Conservation (phyloP, 2,113 vertebrate species). For the Cariama cristata region DNA sequence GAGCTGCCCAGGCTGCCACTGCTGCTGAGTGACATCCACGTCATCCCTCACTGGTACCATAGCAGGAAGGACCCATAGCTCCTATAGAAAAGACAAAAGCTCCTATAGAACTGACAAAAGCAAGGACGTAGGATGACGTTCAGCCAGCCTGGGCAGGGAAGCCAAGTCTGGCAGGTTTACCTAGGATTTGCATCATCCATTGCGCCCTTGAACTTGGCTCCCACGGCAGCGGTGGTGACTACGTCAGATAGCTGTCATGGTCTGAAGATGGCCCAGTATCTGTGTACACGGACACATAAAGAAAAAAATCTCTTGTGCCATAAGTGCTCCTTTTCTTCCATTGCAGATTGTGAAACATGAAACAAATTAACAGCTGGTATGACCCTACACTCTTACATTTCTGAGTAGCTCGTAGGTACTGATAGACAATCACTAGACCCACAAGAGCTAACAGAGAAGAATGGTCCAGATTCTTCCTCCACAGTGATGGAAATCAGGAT, state of each 20-base stretch:
- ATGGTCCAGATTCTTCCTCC: background rate
- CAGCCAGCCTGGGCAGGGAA: background rate
- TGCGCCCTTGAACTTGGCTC: background rate
- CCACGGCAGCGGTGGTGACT: accelerated
- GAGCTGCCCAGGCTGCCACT: background rate
- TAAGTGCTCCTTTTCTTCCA: background rate
- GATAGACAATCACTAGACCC: background rate
- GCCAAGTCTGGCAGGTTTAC: background rate
- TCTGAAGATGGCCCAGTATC: background rate
- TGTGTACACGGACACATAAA: background rate
- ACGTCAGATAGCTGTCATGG: background rate
- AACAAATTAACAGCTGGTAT: background rate
- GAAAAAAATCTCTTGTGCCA: background rate
- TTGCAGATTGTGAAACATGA: background rate
- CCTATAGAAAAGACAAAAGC: background rate
- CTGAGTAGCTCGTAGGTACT: background rate
- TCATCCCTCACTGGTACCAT: background rate
- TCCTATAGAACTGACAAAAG: background rate
- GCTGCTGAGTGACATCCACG: background rate
- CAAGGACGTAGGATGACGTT: background rate
- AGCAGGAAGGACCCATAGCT: background rate
- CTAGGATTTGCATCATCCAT: background rate
- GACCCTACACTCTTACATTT: background rate
- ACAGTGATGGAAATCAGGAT: background rate
- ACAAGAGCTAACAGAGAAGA: background rate